Percentiles rank a stretch among this genome's conserved stretches.
Conservation (phyloP, 1,140 invertebrate species). For the Melipona quadrifasciata region DNA sequence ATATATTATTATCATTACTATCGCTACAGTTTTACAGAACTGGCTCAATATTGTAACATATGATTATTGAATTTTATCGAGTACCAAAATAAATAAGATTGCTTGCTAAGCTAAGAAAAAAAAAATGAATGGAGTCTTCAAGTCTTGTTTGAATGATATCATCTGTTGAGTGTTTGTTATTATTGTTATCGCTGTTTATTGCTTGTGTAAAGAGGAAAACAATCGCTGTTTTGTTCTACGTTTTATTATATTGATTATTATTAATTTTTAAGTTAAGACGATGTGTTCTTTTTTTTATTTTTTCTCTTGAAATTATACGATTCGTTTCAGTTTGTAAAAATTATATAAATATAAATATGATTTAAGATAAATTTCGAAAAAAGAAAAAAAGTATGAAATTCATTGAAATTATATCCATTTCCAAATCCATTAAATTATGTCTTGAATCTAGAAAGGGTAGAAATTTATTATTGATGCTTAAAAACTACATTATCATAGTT, state of each 20-base stretch:
- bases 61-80: constrained; percentile 75
- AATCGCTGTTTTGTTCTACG: constrained; percentile 57
- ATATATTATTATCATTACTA: constrained; percentile 76
- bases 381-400: constrained; percentile 1
- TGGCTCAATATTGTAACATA: constrained; percentile 81
- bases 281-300: neutral
- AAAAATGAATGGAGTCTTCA: constrained; percentile 34
- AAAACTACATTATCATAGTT: constrained; percentile 62
- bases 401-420: constrained; percentile 38
- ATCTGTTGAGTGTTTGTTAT: constrained; percentile 72
- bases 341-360: constrained; percentile 52
- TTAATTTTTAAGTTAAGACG: neutral
- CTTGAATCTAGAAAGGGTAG: constrained; percentile 70
- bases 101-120: constrained; percentile 74
- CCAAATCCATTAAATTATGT: constrained; percentile 73
- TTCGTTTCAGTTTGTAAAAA: constrained; percentile 30
- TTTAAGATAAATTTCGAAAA: constrained; percentile 51
- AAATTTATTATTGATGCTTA: constrained; percentile 68
- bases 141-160: constrained; percentile 50
- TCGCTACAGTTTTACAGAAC: constrained; percentile 77
- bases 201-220: constrained; percentile 48
- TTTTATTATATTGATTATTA: constrained; percentile 22
- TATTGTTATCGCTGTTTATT: constrained; percentile 70
- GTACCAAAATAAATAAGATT: constrained; percentile 80
- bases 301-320: neutral